A percentile compares a stretch with the other conserved stretches of the same genome.
Conservation (phyloP, 2,888 invertebrate genomes). For the Polydrusus pterygomalis region DNA sequence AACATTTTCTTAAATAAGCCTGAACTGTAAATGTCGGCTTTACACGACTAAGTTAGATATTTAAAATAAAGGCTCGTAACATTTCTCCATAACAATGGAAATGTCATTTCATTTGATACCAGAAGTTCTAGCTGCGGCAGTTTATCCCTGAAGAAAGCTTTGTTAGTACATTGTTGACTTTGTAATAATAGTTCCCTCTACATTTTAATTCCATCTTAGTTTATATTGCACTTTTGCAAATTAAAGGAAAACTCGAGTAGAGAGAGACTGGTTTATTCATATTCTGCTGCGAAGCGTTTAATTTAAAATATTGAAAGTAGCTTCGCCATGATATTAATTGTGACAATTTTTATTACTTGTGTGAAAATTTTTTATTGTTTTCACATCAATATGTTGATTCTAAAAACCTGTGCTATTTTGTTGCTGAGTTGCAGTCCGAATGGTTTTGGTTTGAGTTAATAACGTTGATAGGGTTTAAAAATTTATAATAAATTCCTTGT, state of each 20-base stretch:
- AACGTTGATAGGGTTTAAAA: too few relatives aligned
- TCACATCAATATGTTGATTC: too few relatives aligned
- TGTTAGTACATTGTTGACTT: slow-evolving; percentile 29
- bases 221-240: slow-evolving; percentile 12
- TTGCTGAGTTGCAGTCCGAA: too few relatives aligned
- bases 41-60: not conserved
- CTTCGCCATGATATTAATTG: too few relatives aligned
- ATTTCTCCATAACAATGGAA: slow-evolving; percentile 23
- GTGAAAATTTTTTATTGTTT: too few relatives aligned
- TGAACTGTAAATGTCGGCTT: not conserved
- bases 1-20: too few relatives aligned
- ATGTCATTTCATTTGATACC: slow-evolving; percentile 14
- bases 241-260: not conserved
- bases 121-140: slow-evolving; percentile 2
- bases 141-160: slow-evolving; percentile 19
- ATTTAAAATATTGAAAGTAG: not conserved
- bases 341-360: too few relatives aligned
- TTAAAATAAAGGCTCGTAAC: slow-evolving; percentile 3
- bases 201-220: slow-evolving; percentile 20
- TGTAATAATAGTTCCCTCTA: slow-evolving; percentile 19
- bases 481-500: too few relatives aligned
- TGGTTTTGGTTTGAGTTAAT: too few relatives aligned
- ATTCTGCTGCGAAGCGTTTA: not conserved
- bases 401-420: too few relatives aligned
- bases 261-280: not conserved